Evolutionary conservation across 2,113 vertebrate species (phyloP).

Genomic region (Mirounga angustirostris): DNA sequence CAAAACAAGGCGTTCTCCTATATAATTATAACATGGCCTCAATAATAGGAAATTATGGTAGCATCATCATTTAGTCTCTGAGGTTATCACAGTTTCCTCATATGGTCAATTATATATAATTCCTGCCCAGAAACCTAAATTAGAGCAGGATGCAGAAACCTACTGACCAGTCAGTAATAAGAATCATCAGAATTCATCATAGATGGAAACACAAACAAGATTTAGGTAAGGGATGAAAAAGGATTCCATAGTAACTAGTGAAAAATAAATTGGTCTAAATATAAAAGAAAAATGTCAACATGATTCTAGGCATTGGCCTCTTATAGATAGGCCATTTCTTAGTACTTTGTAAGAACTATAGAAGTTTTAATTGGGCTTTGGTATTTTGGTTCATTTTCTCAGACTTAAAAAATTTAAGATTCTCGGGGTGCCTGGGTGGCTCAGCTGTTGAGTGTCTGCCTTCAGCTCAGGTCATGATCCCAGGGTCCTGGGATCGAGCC

Average conservation of each 20-base stretch:
- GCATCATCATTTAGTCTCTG: not conserved
- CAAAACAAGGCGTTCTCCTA: not conserved
- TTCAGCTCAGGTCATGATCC: too few species aligned
- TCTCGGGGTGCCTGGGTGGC: not conserved
- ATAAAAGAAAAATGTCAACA: not conserved
- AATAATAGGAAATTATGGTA: not conserved
- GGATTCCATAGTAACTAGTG: not conserved
- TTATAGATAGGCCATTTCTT: not conserved
- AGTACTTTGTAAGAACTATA: not conserved
- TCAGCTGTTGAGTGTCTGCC: too few species aligned
- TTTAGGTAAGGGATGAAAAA: not conserved
- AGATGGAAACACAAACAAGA: not conserved
- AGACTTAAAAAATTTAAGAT: not conserved
- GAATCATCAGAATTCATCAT: not conserved
- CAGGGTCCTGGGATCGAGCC: too few species aligned
- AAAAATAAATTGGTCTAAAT: not conserved
- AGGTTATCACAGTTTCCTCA: not conserved
- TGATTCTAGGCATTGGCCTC: not conserved
- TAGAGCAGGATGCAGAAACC: not conserved
- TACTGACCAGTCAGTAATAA: not conserved
- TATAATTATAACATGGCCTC: not conserved
- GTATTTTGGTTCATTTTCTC: not conserved
- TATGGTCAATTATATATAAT: not conserved
- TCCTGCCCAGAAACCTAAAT: not conserved
- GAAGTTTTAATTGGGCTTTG: not conserved